Percentiles rank a stretch among this genome's conserved stretches.
Evolutionary conservation across 2,888 invertebrate species (phyloP).

Genomic region (Geotrupes spiniger): DNA sequence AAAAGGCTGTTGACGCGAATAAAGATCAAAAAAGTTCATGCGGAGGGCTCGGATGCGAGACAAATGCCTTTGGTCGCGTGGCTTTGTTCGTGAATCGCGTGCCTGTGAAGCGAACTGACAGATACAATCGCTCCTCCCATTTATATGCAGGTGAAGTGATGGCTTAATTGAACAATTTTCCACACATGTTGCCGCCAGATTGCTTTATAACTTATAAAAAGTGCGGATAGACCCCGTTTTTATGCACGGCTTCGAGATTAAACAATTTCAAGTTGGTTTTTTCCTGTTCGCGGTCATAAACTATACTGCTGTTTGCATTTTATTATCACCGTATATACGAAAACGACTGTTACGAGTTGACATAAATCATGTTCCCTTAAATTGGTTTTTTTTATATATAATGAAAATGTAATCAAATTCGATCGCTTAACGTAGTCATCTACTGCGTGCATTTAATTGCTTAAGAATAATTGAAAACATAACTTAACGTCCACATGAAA

Average conservation of each 20-base stretch:
- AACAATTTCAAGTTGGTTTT: slow-evolving; percentile 1
- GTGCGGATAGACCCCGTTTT: slow-evolving; percentile 1
- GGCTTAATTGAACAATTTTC: slow-evolving; percentile 13
- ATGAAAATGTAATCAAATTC: too few relatives aligned
- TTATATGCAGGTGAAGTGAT: slow-evolving; percentile 11
- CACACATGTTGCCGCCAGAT: slow-evolving; percentile 8
- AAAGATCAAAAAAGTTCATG: slow-evolving; percentile 40
- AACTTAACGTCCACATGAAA: too few relatives aligned
- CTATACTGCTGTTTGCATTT: slow-evolving; percentile 21
- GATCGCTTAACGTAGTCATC: too few relatives aligned
- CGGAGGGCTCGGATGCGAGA: slow-evolving; percentile 25
- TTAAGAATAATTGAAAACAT: too few relatives aligned
- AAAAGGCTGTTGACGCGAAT: slow-evolving; percentile 48
- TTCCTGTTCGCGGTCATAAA: slow-evolving; percentile 13
- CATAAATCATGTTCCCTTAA: neutral
- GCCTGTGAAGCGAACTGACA: slow-evolving; percentile 4
- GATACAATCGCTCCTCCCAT: slow-evolving; percentile 5
- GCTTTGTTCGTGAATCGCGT: slow-evolving; percentile 15
- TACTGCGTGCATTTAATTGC: too few relatives aligned
- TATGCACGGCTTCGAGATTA: slow-evolving; percentile 3
- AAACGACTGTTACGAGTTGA: slow-evolving; percentile 1
- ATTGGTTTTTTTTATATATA: too few relatives aligned
- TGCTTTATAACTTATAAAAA: slow-evolving; percentile 5
- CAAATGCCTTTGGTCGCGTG: slow-evolving; percentile 27
- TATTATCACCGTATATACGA: slow-evolving; percentile 15